Conservation (phyloP, 2,797 vertebrate species). For the Bradypodion pumilum region DNA sequence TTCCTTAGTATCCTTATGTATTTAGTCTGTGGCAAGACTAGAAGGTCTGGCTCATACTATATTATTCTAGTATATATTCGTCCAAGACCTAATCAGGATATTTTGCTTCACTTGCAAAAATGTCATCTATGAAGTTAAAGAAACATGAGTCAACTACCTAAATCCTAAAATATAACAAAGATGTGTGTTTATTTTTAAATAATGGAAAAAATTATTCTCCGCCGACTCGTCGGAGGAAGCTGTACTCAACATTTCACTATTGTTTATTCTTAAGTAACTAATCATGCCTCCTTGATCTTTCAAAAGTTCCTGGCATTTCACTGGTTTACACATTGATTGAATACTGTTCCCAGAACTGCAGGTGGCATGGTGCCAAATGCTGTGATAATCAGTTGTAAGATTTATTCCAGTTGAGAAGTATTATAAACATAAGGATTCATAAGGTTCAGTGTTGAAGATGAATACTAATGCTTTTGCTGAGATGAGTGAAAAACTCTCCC, state of each 20-base stretch:
- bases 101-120: constrained; percentile 67
- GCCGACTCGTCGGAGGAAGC: constrained; percentile 67
- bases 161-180: constrained; percentile 57
- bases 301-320: constrained; percentile 77
- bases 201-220: constrained; percentile 71
- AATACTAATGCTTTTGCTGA: constrained; percentile 69
- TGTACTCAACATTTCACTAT: constrained; percentile 67
- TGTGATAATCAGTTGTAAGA: constrained; percentile 85
- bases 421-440: constrained; percentile 82
- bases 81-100: constrained; percentile 62
- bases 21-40: not conserved
- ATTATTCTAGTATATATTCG: not conserved
- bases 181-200: constrained; percentile 66
- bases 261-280: constrained; percentile 78
- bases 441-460: constrained; percentile 65
- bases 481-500: constrained; percentile 62
- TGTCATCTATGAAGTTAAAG: constrained; percentile 63
- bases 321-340: constrained; percentile 77
- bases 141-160: constrained; percentile 70
- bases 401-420: constrained; percentile 82
- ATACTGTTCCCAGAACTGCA: constrained; percentile 75
- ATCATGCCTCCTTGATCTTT: constrained; percentile 73
- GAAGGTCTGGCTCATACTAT: not conserved
- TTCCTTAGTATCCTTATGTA: not conserved
- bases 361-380: constrained; percentile 76